These are phyloP conservation scores for Phyllotreta cruciferae DNA, from an alignment of 2,888 invertebrate species.

Conservation along the genomic window DNA sequence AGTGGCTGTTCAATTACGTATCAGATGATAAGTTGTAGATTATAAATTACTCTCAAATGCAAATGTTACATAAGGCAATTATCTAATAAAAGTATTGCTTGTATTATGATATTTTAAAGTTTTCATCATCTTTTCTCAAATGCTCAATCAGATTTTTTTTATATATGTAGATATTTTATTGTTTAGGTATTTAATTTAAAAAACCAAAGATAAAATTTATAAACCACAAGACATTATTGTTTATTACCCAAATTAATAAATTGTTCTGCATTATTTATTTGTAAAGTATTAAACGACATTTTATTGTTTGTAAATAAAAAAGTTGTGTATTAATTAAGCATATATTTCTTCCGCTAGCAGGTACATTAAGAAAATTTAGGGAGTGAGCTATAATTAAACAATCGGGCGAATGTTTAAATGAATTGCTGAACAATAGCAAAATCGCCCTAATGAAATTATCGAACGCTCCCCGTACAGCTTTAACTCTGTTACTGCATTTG, in stretches of 20 bases:
- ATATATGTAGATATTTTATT: no score
- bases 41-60: no score
- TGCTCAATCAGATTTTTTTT: no score
- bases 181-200: no score
- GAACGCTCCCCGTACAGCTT: conserved; percentile 17
- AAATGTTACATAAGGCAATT: no score
- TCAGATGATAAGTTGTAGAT: conserved; percentile 72
- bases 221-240: no score
- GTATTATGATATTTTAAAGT: no score
- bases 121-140: no score
- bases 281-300: no score
- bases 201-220: no score
- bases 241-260: no score
- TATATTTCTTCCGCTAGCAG: conserved; percentile 58
- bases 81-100: neutral
- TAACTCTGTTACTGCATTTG: conserved; percentile 42
- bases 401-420: neutral
- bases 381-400: conserved; percentile 12
- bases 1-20: conserved; percentile 67
- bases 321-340: conserved; percentile 52
- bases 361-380: conserved; percentile 54
- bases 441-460: conserved; percentile 6
- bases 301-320: conserved; percentile 23
- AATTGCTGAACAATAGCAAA: neutral
- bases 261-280: no score